Evolutionary conservation across 2,797 vertebrate genomes (phyloP).

Genomic region (Anableps anableps): DNA sequence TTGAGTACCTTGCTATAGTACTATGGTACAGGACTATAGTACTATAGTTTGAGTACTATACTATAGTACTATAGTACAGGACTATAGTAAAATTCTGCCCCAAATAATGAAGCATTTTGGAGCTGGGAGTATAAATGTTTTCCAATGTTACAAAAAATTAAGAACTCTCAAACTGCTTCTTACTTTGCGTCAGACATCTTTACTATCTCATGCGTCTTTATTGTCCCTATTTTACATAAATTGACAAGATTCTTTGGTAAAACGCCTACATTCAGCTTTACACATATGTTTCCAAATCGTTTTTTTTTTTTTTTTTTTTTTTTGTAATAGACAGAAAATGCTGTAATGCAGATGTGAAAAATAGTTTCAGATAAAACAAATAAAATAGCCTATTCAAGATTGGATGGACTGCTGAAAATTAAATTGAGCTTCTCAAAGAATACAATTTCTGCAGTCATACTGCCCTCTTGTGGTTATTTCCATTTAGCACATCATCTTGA

Average conservation of each 20-base stretch:
- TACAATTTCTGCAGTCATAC: background rate
- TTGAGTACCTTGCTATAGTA: too few relatives aligned
- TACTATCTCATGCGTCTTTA: background rate
- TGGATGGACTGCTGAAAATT: background rate
- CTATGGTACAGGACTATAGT: background rate
- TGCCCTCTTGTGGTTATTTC: background rate
- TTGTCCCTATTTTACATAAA: background rate
- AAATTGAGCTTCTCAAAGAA: background rate
- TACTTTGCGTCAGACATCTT: background rate
- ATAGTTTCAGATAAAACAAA: background rate
- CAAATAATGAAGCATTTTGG: background rate
- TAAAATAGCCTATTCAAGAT: background rate
- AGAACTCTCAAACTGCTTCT: background rate
- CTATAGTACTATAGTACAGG: too few relatives aligned
- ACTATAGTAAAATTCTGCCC: background rate
- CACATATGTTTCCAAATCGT: background rate
- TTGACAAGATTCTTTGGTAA: too few relatives aligned
- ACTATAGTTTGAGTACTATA: too few relatives aligned
- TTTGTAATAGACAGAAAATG: too few relatives aligned
- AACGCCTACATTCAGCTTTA: background rate
- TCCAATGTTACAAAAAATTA: background rate
- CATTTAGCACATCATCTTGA: background rate
- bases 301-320: too few relatives aligned
- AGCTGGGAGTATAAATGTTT: background rate
- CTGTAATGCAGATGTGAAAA: background rate